Evolutionary conservation across 1,140 invertebrate species (phyloP), one percentile per base, ranked within the genome.

Genomic region (Adoxophyes honmai): DNA sequence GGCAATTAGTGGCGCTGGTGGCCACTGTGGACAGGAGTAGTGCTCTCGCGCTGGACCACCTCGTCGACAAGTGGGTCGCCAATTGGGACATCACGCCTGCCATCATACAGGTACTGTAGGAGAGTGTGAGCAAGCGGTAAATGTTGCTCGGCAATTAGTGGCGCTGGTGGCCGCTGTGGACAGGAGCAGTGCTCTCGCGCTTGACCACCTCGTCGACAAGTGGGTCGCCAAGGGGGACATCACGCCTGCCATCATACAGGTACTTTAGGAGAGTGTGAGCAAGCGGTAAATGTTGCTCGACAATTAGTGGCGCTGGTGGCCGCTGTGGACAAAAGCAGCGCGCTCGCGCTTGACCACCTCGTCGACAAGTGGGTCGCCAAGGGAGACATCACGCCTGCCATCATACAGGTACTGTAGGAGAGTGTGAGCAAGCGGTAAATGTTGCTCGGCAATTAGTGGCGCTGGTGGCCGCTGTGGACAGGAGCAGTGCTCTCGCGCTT

Each of bases 261-360:
- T 89, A 64, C n/a, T n/a, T n/a, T n/a, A n/a, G n/a, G n/a, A n/a
- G 89, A 89, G 60, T 72, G 89, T 5, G 81, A 75, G 4, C 79
- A 81, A 0, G 84, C 86, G 0, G 85, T 75, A 52, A 61, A 68
- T 0, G 88, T 94, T 34, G 92, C 94, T 3, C 89, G 90, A 33
- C 93, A 92, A 66, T 80, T 96, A 0, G 91, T 92, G 7, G 80
- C 90, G 8, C 90, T 96, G 9, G 74, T 93, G 15, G 71, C 88
- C 38, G 89, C 89, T 16, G 58, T 89, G 11, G 87, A 90, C 73
- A 67, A 77, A 35, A 86, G 86, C 60, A 77, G 74, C 48, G 89
- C 89, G 33, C 90, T 92, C 18, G 95, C 95, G 10, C 83, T 97
- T 21, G 91, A 94, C 56, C 91, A 93, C 59, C 83, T 97, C 34